Percentiles rank a stretch among this genome's conserved stretches.
Conservation (phyloP, 2,888 invertebrate species). For the Acrobasis consociella region DNA sequence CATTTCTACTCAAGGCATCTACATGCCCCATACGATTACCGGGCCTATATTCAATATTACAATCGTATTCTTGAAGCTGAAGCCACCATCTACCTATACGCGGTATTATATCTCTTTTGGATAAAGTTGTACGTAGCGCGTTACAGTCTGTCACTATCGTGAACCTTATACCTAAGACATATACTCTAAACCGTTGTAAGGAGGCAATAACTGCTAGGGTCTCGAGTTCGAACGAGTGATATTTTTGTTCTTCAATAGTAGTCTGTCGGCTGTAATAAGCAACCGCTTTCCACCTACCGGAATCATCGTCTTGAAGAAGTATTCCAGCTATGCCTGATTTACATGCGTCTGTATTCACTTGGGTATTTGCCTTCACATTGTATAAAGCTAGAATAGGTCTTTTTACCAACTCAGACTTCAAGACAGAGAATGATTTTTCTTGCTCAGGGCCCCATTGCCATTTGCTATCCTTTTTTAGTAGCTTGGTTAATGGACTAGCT, state of each 20-base stretch:
- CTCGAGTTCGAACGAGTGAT: background rate
- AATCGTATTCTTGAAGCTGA: background rate
- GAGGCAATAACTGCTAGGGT: slow-evolving; percentile 26
- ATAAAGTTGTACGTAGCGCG: no score
- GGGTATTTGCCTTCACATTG: slow-evolving; percentile 34
- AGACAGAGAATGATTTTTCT: background rate
- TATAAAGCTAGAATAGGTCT: slow-evolving; percentile 42
- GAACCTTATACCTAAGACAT: slow-evolving; percentile 5
- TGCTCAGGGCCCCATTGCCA: background rate
- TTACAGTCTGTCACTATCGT: no score
- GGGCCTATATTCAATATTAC: slow-evolving; percentile 8
- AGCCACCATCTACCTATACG: background rate
- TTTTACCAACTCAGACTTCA: slow-evolving; percentile 35
- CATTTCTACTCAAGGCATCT: no score
- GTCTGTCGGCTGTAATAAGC: no score
- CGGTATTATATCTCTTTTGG: no score
- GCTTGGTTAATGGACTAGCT: slow-evolving; percentile 37
- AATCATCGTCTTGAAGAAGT: background rate
- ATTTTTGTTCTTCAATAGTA: no score
- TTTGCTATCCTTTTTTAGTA: no score
- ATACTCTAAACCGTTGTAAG: slow-evolving; percentile 6
- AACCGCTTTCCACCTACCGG: no score
- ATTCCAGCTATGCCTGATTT: slow-evolving; percentile 7
- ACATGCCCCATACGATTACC: no score
- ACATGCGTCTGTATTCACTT: slow-evolving; percentile 1